Base-by-base conservation (phyloP, 30 jellyfish, hydroid and myxozoan species). In the Clytia hemisphaerica region DNA sequence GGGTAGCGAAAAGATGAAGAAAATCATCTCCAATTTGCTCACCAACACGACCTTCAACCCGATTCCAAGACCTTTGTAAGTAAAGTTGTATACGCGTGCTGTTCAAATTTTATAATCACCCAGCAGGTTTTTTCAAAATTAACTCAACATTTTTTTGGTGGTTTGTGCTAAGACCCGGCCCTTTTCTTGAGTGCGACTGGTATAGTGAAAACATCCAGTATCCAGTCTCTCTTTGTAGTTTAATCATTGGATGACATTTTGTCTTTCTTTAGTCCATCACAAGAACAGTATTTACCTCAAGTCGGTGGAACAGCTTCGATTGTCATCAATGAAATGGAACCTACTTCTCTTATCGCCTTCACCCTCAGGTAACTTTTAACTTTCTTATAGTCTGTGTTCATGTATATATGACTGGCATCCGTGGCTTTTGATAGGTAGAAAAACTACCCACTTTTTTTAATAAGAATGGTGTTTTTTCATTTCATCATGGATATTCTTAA, bases 1-100 rank as follows among this genome's bases (percentile, higher is more conserved):
- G 49, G 97, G 97, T 0, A 67, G 93, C 3, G 97, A 88, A 51
- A 88, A 88, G 64, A 80, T 88, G 95, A 88, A 80, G 78, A 88
- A 88, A 68, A 88, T 88, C 26, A 88, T 88, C 27, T 80, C 97
- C 4, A 86, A 79, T 18, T 61, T 80, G 31, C 65, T 88, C 54
- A 93, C 94, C 30, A 84, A 85, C 21, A 61, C 92, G 2, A 79
- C 58, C 38, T 88, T 73, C 46, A 88, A 75, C 62, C 77, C 97
- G 3, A 83, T 88, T n/a, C 97, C 94, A 18, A 28, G 64, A 3
- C 97, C 97, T 15, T 88, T 73, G 97, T 88, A 58, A 84, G 95
- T 84, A 18, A 16, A n/a, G n/a, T n/a, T n/a, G n/a, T n/a, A n/a
- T n/a, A n/a, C n/a, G n/a, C 12, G 24, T 21, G 9, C 24, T 10